A percentile compares a stretch with the other conserved stretches of the same genome.
phyloP scores from a whole-genome alignment of 1,140 invertebrate species.

The Caerostris darwini region DNA sequence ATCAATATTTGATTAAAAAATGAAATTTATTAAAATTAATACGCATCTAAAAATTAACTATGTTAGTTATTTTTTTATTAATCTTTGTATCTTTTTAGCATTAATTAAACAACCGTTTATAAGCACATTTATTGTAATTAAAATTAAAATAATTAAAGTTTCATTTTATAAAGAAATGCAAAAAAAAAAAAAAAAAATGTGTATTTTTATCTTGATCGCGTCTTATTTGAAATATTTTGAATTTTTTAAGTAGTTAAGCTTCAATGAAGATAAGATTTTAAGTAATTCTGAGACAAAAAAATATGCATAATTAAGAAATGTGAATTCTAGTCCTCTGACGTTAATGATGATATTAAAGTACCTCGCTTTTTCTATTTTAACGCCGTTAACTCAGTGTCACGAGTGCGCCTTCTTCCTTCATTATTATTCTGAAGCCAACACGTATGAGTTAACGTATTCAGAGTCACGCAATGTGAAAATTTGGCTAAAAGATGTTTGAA shows the following conservation, averaged over 20 bases:
- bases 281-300: neutral
- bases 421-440: slow-evolving; percentile 13
- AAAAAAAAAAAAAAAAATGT: neutral
- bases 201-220: neutral
- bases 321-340: neutral
- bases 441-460: slow-evolving; percentile 37
- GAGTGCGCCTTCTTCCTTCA: neutral
- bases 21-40: too few species aligned
- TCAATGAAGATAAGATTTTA: neutral
- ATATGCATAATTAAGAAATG: neutral
- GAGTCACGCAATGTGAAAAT: slow-evolving; percentile 41
- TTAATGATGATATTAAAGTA: slow-evolving; percentile 40
- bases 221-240: neutral
- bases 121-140: too few species aligned
- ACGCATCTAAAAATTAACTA: too few species aligned
- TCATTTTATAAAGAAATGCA: neutral
- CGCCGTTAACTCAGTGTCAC: neutral
- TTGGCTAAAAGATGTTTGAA: slow-evolving; percentile 32
- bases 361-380: neutral
- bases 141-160: too few species aligned
- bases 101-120: too few species aligned
- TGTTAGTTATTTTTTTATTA: too few species aligned
- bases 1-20: too few species aligned
- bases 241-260: too few species aligned
- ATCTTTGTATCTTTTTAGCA: too few species aligned